These are phyloP conservation scores for Malurus melanocephalus DNA, from an alignment of 2,113 vertebrate genomes.

Conservation along the genomic window DNA sequence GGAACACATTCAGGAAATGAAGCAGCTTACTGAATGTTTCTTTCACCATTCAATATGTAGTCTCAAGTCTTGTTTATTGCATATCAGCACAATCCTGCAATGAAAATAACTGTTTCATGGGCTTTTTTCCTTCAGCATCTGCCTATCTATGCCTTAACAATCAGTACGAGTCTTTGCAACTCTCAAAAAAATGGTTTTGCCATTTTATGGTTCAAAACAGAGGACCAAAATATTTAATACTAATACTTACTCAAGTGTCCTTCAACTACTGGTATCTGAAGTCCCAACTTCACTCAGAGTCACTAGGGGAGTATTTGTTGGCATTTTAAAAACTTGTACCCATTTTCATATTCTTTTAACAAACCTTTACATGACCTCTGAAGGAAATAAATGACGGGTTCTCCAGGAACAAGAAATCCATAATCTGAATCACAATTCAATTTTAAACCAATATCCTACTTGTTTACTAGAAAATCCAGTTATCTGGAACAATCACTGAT, in stretches of 20 bases:
- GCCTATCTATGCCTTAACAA: neutral
- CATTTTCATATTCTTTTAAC: neutral
- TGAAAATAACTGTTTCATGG: slow-evolving; percentile 27
- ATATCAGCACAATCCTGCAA: slow-evolving; percentile 1
- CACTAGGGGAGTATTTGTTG: neutral
- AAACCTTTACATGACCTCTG: neutral
- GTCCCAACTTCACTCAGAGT: neutral
- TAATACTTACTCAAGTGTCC: neutral
- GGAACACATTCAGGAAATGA: slow-evolving; percentile 21
- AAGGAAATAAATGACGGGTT: neutral
- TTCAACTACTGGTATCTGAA: neutral
- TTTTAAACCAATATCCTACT: neutral
- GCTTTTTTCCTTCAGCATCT: neutral
- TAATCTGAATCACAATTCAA: neutral
- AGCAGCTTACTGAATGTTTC: slow-evolving; percentile 1
- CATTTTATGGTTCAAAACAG: neutral
- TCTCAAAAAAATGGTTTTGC: neutral
- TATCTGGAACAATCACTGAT: neutral
- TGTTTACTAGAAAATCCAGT: neutral
- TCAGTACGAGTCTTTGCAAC: neutral
- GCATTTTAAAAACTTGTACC: neutral
- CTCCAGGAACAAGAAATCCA: neutral
- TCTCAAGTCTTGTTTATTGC: slow-evolving; percentile 16
- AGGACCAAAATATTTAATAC: neutral
- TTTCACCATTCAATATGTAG: slow-evolving; percentile 15